Conservation (phyloP, 1,140 invertebrate species). For the Eumaeus atala region DNA sequence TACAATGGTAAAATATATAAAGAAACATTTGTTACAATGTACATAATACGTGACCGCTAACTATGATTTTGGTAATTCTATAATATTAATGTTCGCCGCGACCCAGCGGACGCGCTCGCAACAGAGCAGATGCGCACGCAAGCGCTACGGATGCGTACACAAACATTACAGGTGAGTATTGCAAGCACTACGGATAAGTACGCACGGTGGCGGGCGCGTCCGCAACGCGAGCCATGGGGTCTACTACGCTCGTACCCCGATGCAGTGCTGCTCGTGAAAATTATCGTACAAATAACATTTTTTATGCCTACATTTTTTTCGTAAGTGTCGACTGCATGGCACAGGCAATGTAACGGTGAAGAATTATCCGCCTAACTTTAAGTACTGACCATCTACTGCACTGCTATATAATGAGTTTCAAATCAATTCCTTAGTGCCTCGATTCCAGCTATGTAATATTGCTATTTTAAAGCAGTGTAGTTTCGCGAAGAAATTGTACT, state of each 20-base stretch:
- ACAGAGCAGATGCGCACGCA: background rate
- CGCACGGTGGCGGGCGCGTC: no score
- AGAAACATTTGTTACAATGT: conserved; percentile 63
- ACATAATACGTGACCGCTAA: conserved; percentile 71
- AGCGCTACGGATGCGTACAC: no score
- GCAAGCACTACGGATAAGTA: no score
- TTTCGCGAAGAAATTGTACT: background rate
- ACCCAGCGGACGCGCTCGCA: conserved; percentile 2
- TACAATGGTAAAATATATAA: conserved; percentile 73
- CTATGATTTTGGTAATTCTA: conserved; percentile 71
- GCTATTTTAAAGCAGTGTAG: conserved; percentile 30
- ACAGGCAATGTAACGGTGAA: conserved; percentile 29
- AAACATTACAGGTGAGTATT: no score
- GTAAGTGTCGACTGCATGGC: conserved; percentile 21
- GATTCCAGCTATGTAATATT: conserved; percentile 28
- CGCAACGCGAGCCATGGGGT: background rate
- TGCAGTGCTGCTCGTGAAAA: no score
- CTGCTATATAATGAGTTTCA: conserved; percentile 53
- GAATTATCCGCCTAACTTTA: conserved; percentile 49
- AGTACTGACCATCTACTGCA: conserved; percentile 56
- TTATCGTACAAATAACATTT: conserved; percentile 2
- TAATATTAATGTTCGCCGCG: conserved; percentile 37
- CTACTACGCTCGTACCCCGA: no score
- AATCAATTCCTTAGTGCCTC: conserved; percentile 68
- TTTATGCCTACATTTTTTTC: conserved; percentile 12